Conservation (phyloP, 2,888 invertebrate species). For the Lobophora halterata region DNA sequence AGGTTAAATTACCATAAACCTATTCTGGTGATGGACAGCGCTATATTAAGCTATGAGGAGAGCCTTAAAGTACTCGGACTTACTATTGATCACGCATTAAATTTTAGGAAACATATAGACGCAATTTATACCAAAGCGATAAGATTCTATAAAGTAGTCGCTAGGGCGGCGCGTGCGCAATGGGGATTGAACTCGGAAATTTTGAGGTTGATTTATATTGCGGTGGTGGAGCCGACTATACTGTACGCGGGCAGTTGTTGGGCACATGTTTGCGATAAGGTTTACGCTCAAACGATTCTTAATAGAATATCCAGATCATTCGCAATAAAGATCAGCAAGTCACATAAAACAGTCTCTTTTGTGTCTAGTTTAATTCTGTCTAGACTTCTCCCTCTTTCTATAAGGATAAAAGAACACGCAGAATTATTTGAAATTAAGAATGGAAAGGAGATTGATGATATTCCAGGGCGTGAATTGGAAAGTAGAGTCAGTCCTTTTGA, state of each 20-base stretch:
- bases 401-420: background rate
- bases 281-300: background rate
- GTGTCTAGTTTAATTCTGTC: constrained; percentile 1
- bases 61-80: constrained; percentile 17
- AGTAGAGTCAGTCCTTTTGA: background rate
- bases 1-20: constrained; percentile 15
- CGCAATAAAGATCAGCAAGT: constrained; percentile 2
- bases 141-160: constrained; percentile 2
- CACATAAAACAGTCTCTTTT: constrained; percentile 6
- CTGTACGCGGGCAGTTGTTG: constrained; percentile 7
- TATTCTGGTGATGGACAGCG: constrained; percentile 9
- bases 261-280: background rate
- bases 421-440: background rate
- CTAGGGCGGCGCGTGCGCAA: constrained; percentile 3
- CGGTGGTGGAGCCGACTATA: constrained; percentile 6
- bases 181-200: constrained; percentile 12
- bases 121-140: background rate
- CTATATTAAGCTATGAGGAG: background rate
- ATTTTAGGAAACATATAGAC: background rate
- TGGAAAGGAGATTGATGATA: background rate
- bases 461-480: background rate
- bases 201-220: constrained; percentile 1
- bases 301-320: background rate
- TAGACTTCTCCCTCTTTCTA: background rate
- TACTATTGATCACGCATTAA: constrained; percentile 10